Conservation (phyloP, 2,888 invertebrate genomes). For the Archaeoteleia sp. region DNA sequence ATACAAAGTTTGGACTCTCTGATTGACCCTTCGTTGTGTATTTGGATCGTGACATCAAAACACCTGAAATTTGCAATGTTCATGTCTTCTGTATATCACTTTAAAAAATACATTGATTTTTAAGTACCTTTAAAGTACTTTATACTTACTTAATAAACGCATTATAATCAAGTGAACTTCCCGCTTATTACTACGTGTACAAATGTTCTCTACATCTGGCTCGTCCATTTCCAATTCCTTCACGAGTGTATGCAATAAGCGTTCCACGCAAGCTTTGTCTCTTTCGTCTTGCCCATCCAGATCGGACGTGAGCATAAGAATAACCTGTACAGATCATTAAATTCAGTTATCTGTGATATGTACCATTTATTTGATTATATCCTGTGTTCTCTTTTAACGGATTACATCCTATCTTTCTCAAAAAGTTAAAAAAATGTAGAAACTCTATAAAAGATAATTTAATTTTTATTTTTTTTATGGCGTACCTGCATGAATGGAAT, state of each 20-base stretch:
- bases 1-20: conserved; percentile 78
- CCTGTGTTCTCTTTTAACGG: too few species aligned
- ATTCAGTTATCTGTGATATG: too few species aligned
- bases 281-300: conserved; percentile 89
- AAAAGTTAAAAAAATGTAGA: too few species aligned
- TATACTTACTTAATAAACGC: conserved; percentile 85
- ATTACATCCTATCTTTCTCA: too few species aligned
- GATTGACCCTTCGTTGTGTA: conserved; percentile 72
- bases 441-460: conserved; percentile 12
- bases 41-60: conserved; percentile 86
- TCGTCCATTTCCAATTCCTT: conserved; percentile 82
- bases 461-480: not conserved
- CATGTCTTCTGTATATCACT: too few species aligned
- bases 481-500: conserved; percentile 93
- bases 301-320: conserved; percentile 92
- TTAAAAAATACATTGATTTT: too few species aligned
- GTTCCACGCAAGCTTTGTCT: conserved; percentile 86
- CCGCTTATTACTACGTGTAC: conserved; percentile 82
- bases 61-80: conserved; percentile 78
- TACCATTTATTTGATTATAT: too few species aligned
- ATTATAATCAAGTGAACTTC: conserved; percentile 93
- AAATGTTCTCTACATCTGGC: conserved; percentile 77
- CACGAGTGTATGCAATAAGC: conserved; percentile 84
- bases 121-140: not conserved
- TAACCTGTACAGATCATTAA: conserved; percentile 77